Evolutionary conservation across 2,797 vertebrate genomes (phyloP), one percentile per base, ranked within the genome.

Genomic region (Poeciliopsis paucimaculata): DNA sequence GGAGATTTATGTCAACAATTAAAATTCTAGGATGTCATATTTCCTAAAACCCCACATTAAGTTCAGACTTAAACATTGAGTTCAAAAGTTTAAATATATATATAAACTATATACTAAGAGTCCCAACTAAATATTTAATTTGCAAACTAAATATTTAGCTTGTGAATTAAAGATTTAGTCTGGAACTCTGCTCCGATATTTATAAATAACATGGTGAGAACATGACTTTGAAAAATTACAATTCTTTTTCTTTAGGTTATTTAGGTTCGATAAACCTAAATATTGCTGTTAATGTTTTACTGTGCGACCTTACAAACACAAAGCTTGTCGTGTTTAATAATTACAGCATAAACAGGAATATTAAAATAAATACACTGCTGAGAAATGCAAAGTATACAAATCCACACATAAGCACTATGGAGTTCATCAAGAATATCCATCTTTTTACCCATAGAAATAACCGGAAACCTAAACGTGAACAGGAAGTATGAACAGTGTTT

Each of bases 381-480:
- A 60, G n/a, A 60, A 31, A 5, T 60, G 13, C 57, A 60, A 60
- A 60, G 5, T 31, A 5, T 5, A 31, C 62, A n/a, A 73, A 15
- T 75, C 16, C 41, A 88, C 49, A 81, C 28, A 62, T 16, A 53
- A 77, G 73, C 23, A 23, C 12, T 15, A 47, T 16, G 51, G 0
- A 84, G 77, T 49, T 49, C 72, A 77, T 83, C 72, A 60, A 13
- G 16, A 76, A 70, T 60, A 76, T 77, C 2, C 13, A 80, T 77
- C 0, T 31, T 80, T 49, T 74, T 46, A 72, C 39, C 34, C 23
- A 2, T 55, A 41, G 64, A 75, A 80, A 80, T 49, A 43, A 20
- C 20, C 72, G 1, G 7, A 70, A 51, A 66, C 1, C 5, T 28
- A 34, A 51, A 72, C 34, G 47, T 62, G 28, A 53, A 78, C 2